Percentiles rank a stretch among this genome's conserved stretches.
Conservation (phyloP, 2,888 invertebrate species). For the Sminthurides aquaticus region DNA sequence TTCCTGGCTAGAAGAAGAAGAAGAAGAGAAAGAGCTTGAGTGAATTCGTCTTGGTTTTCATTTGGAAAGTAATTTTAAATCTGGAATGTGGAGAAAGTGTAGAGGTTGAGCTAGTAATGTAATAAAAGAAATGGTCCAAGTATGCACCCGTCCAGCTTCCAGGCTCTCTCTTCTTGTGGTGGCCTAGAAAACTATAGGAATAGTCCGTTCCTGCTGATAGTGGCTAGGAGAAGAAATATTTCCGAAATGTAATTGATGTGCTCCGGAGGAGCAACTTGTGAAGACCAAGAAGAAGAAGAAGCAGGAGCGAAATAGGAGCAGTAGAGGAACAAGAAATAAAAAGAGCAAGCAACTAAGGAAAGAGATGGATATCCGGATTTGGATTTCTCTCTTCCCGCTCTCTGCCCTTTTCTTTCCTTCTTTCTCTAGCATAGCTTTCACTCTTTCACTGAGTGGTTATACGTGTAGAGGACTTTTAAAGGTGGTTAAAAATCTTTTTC, state of each 20-base stretch:
- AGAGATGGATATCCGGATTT: background rate
- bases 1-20: conserved; percentile 7
- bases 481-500: too few relatives aligned
- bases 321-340: background rate
- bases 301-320: background rate
- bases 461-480: too few relatives aligned
- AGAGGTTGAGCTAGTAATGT: background rate
- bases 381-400: background rate
- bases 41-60: background rate
- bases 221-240: background rate
- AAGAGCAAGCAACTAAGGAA: background rate
- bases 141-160: background rate
- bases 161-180: background rate
- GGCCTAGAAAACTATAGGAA: background rate
- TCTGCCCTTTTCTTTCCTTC: too few relatives aligned
- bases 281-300: too few relatives aligned
- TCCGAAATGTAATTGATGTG: background rate
- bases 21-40: conserved; percentile 1
- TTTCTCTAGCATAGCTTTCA: too few relatives aligned
- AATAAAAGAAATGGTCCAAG: background rate
- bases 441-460: too few relatives aligned
- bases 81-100: background rate
- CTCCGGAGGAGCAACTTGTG: too few relatives aligned
- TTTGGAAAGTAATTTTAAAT: conserved; percentile 9
- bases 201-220: too few relatives aligned